Percentiles rank a stretch among this genome's conserved stretches.
These are phyloP conservation scores for Cynocephalus volans DNA, from an alignment of 2,113 vertebrate genomes.

Conservation along the genomic window DNA sequence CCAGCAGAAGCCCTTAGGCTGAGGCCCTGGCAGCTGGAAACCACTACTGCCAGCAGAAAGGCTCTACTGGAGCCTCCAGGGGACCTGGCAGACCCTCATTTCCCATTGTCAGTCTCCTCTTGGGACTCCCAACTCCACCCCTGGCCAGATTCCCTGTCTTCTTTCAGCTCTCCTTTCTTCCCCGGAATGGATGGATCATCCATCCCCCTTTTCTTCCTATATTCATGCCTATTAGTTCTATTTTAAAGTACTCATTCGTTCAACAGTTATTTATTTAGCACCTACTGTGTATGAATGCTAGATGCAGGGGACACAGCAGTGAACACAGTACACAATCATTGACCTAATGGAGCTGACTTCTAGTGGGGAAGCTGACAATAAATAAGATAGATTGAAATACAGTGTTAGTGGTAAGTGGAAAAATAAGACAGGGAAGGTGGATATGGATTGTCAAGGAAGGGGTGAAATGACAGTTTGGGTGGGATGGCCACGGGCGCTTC, in stretches of 20 bases:
- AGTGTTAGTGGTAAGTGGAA: neutral
- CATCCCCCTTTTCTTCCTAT: neutral
- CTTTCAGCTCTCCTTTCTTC: neutral
- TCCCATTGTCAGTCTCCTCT: neutral
- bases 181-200: neutral
- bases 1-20: constrained; percentile 47
- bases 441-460: neutral
- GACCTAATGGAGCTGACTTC: neutral
- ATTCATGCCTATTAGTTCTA: neutral
- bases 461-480: neutral
- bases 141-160: neutral
- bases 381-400: neutral
- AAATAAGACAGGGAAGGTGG: neutral
- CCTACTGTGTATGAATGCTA: neutral
- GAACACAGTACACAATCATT: neutral
- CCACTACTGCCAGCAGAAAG: neutral
- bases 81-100: neutral
- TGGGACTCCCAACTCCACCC: neutral
- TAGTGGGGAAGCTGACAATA: neutral
- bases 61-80: neutral
- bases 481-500: neutral
- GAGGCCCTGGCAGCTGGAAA: constrained; percentile 25
- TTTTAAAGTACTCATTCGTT: constrained; percentile 50
- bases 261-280: constrained; percentile 17
- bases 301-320: neutral